phyloP scores from a whole-genome alignment of 1,140 invertebrate species.

The Cydia fagiglandana region DNA sequence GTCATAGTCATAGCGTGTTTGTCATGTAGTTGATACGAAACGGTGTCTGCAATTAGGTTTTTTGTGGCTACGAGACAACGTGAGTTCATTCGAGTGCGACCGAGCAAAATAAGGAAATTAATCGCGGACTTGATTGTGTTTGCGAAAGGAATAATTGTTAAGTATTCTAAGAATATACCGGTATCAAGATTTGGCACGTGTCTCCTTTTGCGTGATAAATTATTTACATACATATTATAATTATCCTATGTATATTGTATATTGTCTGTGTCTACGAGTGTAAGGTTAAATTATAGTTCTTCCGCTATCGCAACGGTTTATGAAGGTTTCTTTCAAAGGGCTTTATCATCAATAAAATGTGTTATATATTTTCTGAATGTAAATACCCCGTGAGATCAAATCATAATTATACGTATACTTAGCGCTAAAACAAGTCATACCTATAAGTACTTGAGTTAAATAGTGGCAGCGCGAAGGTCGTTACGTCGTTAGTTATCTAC shows the following conservation, averaged over 20 bases:
- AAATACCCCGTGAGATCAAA: not conserved
- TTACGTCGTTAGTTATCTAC: not conserved
- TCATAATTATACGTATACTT: not conserved
- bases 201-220: constrained; percentile 14
- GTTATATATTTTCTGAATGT: not conserved
- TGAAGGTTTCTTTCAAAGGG: constrained; percentile 20
- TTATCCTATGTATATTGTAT: not conserved
- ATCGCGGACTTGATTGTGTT: not conserved
- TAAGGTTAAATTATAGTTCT: constrained; percentile 16
- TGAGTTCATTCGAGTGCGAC: constrained; percentile 15
- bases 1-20: constrained; percentile 30
- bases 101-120: not conserved
- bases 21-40: constrained; percentile 25
- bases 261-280: not conserved
- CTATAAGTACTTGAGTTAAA: not conserved
- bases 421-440: not conserved
- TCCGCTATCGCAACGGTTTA: constrained; percentile 3
- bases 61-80: constrained; percentile 2
- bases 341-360: not conserved
- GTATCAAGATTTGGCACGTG: constrained; percentile 21
- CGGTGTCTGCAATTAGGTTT: constrained; percentile 22
- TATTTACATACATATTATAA: constrained; percentile 10
- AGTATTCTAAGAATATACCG: not conserved
- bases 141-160: constrained; percentile 4
- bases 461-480: not conserved